Evolutionary conservation across 2,888 invertebrate species (phyloP).

Genomic region (Lypha dubia): DNA sequence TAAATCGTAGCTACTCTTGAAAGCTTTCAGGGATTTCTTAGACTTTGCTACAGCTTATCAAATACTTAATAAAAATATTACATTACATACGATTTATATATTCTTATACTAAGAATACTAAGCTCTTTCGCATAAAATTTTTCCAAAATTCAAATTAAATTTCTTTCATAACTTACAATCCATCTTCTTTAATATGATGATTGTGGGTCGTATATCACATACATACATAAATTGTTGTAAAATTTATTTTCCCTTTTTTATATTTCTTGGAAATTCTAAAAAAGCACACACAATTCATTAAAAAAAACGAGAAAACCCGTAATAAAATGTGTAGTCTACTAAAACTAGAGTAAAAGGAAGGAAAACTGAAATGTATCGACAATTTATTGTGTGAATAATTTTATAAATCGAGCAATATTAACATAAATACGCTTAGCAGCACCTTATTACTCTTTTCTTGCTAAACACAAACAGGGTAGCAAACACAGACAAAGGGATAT

Average conservation of each 20-base stretch:
- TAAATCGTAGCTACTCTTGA: too few species aligned
- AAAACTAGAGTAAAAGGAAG: background rate
- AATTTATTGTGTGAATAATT: constrained; percentile 75
- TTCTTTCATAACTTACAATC: background rate
- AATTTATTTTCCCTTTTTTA: constrained; percentile 3
- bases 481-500: background rate
- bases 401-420: constrained; percentile 71
- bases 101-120: too few species aligned
- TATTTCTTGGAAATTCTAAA: background rate
- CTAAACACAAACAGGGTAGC: background rate
- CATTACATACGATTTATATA: too few species aligned
- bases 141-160: background rate
- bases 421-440: constrained; percentile 66
- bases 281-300: too few species aligned
- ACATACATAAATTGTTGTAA: constrained; percentile 4
- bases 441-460: constrained; percentile 26
- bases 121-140: background rate
- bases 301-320: background rate
- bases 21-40: background rate
- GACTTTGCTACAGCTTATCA: background rate
- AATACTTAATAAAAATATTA: too few species aligned
- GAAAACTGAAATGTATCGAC: constrained; percentile 23
- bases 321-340: constrained; percentile 1
- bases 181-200: constrained; percentile 26
- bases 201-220: constrained; percentile 40